These are phyloP conservation scores for Limonius californicus DNA, from an alignment of 1,140 invertebrate genomes.

Conservation along the genomic window DNA sequence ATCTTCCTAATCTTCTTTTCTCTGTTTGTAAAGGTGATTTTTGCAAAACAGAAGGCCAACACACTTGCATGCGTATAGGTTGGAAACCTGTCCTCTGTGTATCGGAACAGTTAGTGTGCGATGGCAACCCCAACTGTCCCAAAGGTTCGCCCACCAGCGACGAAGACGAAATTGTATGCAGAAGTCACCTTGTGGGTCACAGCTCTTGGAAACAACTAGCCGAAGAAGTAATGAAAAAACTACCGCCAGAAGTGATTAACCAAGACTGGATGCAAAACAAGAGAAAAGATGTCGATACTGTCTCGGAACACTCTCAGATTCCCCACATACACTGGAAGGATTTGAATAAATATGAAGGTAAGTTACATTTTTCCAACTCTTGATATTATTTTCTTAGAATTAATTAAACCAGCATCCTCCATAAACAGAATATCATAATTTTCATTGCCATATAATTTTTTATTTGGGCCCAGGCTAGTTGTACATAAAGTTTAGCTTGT, in stretches of 20 bases:
- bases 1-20: not conserved
- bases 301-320: not conserved
- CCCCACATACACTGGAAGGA: not conserved
- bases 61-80: slow-evolving; percentile 40
- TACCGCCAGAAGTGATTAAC: slow-evolving; percentile 8
- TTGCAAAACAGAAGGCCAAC: slow-evolving; percentile 34
- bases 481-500: no score
- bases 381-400: no score
- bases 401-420: no score
- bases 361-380: not conserved
- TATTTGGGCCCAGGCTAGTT: no score
- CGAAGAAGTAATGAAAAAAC: slow-evolving; percentile 30
- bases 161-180: slow-evolving; percentile 47
- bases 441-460: no score
- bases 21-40: slow-evolving; percentile 18
- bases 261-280: slow-evolving; percentile 21
- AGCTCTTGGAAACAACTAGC: slow-evolving; percentile 28
- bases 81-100: slow-evolving; percentile 53
- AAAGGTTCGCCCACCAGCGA: slow-evolving; percentile 52
- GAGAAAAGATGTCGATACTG: not conserved
- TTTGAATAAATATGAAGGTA: not conserved
- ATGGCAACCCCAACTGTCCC: slow-evolving; percentile 58
- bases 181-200: slow-evolving; percentile 24
- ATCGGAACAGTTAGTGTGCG: slow-evolving; percentile 57
- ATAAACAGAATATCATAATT: no score